Evolutionary conservation across 2,888 invertebrate genomes (phyloP), one percentile per base, ranked within the genome.

Genomic region (Villa cingulata): DNA sequence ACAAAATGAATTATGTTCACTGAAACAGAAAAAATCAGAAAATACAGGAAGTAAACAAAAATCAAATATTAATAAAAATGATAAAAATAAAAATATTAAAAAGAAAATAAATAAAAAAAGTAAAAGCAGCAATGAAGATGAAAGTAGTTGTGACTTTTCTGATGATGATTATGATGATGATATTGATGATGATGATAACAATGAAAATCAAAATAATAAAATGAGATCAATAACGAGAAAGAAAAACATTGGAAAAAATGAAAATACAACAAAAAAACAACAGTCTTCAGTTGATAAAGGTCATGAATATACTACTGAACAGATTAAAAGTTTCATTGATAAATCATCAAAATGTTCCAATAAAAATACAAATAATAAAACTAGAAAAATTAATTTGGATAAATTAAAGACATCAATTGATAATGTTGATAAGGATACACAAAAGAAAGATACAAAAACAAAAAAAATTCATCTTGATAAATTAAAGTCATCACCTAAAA

Each of bases 1-100:
- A 5, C 67, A 65, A 47, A 74, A 74, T 44, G 80, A 83, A 57
- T 67, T 86, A 43, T 76, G 76, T 63, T 76, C 78, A 10, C 64
- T 81, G 37, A 75, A 77, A 50, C 70, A 59, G 15, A 68, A 62
- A 45, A 34, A 37, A 17, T 27, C 44, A 34, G 27, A 37, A 39
- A 46, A 15, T n/a, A 37, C 14, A 50, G n/a, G n/a, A n/a, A n/a
- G n/a, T n/a, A n/a, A n/a, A n/a, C n/a, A n/a, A n/a, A n/a, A n/a
- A n/a, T 17, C 43, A 34, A 46, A 16, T 15, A 41, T 17, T 34
- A 15, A 38, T n/a, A 32, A 23, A 23, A 27, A 5, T 37, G 12
- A 37, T 18, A 10, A 32, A 16, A 15, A 18, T 3, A 20, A 14
- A 15, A n/a, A 23, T 2, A 23, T 23, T 6, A 23, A 23, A 23